These are phyloP conservation scores for Agrochola lota DNA, from an alignment of 2,888 invertebrate genomes.

Conservation along the genomic window DNA sequence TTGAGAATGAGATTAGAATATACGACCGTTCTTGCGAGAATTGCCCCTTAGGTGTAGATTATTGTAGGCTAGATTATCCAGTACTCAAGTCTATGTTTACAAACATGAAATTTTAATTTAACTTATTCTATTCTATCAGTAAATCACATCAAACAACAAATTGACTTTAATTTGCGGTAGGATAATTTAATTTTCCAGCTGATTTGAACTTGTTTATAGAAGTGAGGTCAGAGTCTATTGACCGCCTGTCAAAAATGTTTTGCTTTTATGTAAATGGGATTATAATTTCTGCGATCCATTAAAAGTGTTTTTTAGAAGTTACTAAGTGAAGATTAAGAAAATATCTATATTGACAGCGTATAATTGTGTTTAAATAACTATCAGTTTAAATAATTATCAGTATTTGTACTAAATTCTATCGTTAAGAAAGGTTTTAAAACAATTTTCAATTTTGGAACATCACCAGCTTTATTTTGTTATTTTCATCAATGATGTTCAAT, in stretches of 20 bases:
- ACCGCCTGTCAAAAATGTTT: constrained; percentile 44
- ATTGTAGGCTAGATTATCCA: not conserved
- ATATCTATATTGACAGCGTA: not conserved
- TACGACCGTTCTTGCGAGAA: no score
- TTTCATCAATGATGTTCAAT: not conserved
- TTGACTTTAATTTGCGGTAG: constrained; percentile 31
- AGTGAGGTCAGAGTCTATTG: constrained; percentile 37
- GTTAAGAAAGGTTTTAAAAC: not conserved
- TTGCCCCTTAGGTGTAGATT: not conserved
- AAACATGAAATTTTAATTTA: constrained; percentile 12
- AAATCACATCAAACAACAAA: constrained; percentile 27
- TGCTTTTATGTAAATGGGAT: constrained; percentile 32
- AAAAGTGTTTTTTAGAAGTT: constrained; percentile 24
- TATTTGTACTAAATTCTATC: not conserved
- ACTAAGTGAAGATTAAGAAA: constrained; percentile 25
- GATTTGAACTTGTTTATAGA: constrained; percentile 43
- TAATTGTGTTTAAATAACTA: constrained; percentile 5
- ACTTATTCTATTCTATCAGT: not conserved
- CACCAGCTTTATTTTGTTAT: no score
- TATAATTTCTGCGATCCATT: constrained; percentile 37
- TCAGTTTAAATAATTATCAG: not conserved
- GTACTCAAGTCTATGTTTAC: not conserved
- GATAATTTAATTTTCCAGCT: constrained; percentile 47
- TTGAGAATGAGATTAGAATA: no score
- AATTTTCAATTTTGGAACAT: not conserved